Evolutionary conservation across 2,888 invertebrate species (phyloP).

Genomic region (Drosophila trichaetosa): DNA sequence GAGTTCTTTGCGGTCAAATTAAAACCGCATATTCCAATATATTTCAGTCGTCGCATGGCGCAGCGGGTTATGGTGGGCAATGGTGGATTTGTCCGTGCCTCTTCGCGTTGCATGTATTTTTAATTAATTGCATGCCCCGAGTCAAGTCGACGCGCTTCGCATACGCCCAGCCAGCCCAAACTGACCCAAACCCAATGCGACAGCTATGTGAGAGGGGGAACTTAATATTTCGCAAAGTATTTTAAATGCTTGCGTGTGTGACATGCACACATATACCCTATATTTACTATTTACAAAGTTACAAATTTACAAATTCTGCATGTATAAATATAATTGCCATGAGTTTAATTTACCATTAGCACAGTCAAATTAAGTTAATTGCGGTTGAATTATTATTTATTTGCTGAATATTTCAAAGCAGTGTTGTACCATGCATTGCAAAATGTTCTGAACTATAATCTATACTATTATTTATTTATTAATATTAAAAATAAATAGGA

Average conservation of each 20-base stretch:
- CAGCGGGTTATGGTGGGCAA: background rate
- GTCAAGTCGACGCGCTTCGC: slow-evolving; percentile 46
- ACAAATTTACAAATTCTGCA: background rate
- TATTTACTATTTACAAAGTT: background rate
- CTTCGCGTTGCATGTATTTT: slow-evolving; percentile 76
- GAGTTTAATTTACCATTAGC: slow-evolving; percentile 8
- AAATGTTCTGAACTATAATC: too few species aligned
- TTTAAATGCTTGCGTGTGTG: slow-evolving; percentile 1
- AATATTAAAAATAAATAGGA: too few species aligned
- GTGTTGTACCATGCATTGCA: background rate
- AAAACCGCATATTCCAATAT: slow-evolving; percentile 51
- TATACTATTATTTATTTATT: too few species aligned
- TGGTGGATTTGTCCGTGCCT: slow-evolving; percentile 52
- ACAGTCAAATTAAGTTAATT: slow-evolving; percentile 31
- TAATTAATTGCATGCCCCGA: slow-evolving; percentile 76
- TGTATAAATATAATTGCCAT: slow-evolving; percentile 15
- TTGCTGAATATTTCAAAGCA: slow-evolving; percentile 26
- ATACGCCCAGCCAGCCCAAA: slow-evolving; percentile 22
- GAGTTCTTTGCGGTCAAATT: slow-evolving; percentile 66
- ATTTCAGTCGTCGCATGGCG: background rate
- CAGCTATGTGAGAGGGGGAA: background rate
- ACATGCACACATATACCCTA: background rate
- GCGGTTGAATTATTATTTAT: slow-evolving; percentile 19
- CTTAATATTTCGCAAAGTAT: slow-evolving; percentile 13
- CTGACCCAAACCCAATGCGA: slow-evolving; percentile 16